A percentile compares a stretch with the other conserved stretches of the same genome.
These are phyloP conservation scores for Ophioninae sp. DNA, from an alignment of 2,888 invertebrate species.

Conservation along the genomic window DNA sequence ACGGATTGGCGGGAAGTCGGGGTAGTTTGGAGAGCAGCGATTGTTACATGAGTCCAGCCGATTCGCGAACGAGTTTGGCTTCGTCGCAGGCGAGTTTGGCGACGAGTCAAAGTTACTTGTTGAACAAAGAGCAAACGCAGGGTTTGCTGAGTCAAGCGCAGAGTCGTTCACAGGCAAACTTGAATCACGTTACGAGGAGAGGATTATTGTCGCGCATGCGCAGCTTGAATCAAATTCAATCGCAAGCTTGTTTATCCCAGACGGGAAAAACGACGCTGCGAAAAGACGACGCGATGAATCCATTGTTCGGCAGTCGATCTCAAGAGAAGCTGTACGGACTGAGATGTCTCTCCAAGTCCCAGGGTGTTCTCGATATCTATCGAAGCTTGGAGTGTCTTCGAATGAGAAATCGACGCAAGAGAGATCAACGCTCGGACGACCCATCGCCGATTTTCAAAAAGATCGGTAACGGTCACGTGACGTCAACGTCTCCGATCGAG, in stretches of 20 bases:
- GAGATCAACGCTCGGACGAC: constrained; percentile 76
- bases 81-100: constrained; percentile 71
- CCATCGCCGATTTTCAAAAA: constrained; percentile 74
- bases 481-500: constrained; percentile 38
- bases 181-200: constrained; percentile 74
- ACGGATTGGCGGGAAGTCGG: constrained; percentile 73
- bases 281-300: constrained; percentile 70
- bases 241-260: constrained; percentile 78
- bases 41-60: constrained; percentile 74
- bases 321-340: constrained; percentile 82
- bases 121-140: constrained; percentile 79
- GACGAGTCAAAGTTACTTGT: constrained; percentile 76
- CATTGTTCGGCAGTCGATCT: constrained; percentile 78
- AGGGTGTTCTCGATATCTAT: constrained; percentile 81
- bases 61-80: constrained; percentile 75
- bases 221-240: constrained; percentile 78
- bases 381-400: constrained; percentile 78
- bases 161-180: constrained; percentile 76
- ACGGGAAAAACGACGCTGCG: constrained; percentile 60
- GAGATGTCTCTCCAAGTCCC: constrained; percentile 81
- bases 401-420: constrained; percentile 69
- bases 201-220: constrained; percentile 77
- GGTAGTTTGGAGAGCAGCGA: constrained; percentile 71
- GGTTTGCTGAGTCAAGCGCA: constrained; percentile 77
- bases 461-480: constrained; percentile 69